Evolutionary conservation across 2,797 vertebrate species (phyloP).

Genomic region (Brachyrhaphis roseni): DNA sequence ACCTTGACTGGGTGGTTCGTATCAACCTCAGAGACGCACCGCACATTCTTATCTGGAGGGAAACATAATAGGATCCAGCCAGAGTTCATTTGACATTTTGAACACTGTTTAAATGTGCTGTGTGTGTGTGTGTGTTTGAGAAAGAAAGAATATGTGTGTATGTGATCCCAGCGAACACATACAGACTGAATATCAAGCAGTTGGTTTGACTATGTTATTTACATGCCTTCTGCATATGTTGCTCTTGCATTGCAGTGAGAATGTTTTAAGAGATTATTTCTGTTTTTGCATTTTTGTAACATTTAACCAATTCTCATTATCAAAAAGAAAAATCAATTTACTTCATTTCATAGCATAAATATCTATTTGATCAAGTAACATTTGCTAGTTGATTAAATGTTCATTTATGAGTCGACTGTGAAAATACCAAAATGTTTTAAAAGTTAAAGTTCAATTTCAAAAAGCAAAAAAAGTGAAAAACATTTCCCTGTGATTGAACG

Average conservation of each 20-base stretch:
- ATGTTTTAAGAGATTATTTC: background rate
- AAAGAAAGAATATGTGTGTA: too few relatives aligned
- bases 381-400: background rate
- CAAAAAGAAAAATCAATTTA: background rate
- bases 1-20: conserved; percentile 41
- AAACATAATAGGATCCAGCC: background rate
- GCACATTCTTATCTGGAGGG: background rate
- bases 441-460: background rate
- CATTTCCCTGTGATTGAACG: background rate
- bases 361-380: too few relatives aligned
- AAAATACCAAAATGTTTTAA: background rate
- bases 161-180: too few relatives aligned
- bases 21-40: conserved; percentile 8
- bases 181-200: background rate
- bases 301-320: background rate
- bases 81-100: background rate
- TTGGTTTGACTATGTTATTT: background rate
- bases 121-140: background rate
- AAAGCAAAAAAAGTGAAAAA: background rate
- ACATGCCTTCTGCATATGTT: background rate
- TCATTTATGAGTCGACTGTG: background rate
- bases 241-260: background rate
- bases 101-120: background rate
- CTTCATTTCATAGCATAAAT: too few relatives aligned
- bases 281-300: background rate